A percentile compares a stretch with the other conserved stretches of the same genome.
phyloP scores from a whole-genome alignment of 2,888 invertebrate genomes.

The Megalurothrips usitatus region DNA sequence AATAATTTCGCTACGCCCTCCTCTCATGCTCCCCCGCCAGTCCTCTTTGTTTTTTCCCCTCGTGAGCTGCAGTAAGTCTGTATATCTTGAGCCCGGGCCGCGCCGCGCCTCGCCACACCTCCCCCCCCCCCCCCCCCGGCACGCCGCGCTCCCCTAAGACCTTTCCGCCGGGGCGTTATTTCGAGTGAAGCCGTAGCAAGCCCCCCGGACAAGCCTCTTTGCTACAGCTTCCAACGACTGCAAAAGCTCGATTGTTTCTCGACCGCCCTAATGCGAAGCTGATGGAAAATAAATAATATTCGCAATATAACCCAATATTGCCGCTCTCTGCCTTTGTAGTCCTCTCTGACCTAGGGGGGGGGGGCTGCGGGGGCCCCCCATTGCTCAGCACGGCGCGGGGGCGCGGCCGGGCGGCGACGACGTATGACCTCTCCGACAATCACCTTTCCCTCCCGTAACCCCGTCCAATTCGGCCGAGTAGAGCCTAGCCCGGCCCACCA shows the following conservation, averaged over 20 bases:
- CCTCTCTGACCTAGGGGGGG: no score
- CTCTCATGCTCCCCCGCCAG: no score
- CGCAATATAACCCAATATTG: slow-evolving; percentile 20
- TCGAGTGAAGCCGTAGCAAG: background rate
- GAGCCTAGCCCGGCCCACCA: background rate
- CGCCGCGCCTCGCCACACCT: background rate
- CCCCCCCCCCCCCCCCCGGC: background rate
- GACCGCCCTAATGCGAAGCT: slow-evolving; percentile 8
- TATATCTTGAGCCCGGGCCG: background rate
- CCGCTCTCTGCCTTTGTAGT: background rate
- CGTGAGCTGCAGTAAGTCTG: background rate
- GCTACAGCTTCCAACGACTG: background rate
- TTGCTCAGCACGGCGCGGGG: slow-evolving; percentile 1
- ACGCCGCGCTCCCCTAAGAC: background rate
- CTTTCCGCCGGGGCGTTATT: background rate
- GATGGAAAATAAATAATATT: slow-evolving; percentile 23
- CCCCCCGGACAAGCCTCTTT: background rate
- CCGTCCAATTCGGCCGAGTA: background rate
- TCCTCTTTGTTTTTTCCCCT: no score
- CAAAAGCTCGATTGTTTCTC: slow-evolving; percentile 12
- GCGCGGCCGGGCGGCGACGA: background rate
- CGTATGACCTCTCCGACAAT: background rate
- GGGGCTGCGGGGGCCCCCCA: slow-evolving; percentile 1
- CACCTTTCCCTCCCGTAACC: background rate
- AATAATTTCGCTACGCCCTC: no score